Base-by-base conservation (phyloP, 1,140 invertebrate genomes). In the Anastatus disparis region DNA sequence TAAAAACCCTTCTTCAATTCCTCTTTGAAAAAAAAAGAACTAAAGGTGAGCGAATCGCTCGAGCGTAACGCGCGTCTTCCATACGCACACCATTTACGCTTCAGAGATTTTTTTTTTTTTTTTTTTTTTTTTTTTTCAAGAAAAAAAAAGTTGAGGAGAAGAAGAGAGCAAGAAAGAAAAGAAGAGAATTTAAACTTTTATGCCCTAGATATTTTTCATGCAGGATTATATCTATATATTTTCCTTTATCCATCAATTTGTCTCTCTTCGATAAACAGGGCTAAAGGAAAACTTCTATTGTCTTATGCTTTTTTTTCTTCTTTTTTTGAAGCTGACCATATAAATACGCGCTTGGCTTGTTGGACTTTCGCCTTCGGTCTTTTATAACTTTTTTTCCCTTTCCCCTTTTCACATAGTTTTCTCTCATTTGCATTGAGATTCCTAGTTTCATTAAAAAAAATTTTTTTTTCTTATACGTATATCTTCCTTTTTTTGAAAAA, bases 231-330 rank as follows among this genome's bases (percentile, higher is more conserved):
- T 15, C 29, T 13, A 2, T 2, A 13, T 42, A 58, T 58, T 20
- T 42, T 58, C 55, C 55, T 35, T 58, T 58, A 58, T 24, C 35
- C 55, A 58, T 40, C 55, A 15, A 58, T 58, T 55, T 55, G 12
- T 31, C 13, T 22, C 48, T 10, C 8, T n/a, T 24, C 48, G n/a
- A 26, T 26, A 50, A 17, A 13, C 17, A 24, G 46, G 8, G 8
- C n/a, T n/a, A n/a, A n/a, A 35, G 31, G 31, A 10, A 35, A 6
- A 4, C 31, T 35, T 35, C 20, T 13, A 52, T 52, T 52, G 26
- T 52, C 4, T 26, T 46, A 46, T 46, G 3, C 44, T n/a, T n/a
- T n/a, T n/a, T n/a, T n/a, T n/a, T n/a, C n/a, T n/a, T n/a, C n/a
- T n/a, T n/a, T n/a, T n/a, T n/a, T n/a, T n/a, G n/a, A n/a, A 24